These are phyloP conservation scores for Spatulosminthurus flaviceps DNA, from an alignment of 2,888 invertebrate genomes.

Conservation along the genomic window DNA sequence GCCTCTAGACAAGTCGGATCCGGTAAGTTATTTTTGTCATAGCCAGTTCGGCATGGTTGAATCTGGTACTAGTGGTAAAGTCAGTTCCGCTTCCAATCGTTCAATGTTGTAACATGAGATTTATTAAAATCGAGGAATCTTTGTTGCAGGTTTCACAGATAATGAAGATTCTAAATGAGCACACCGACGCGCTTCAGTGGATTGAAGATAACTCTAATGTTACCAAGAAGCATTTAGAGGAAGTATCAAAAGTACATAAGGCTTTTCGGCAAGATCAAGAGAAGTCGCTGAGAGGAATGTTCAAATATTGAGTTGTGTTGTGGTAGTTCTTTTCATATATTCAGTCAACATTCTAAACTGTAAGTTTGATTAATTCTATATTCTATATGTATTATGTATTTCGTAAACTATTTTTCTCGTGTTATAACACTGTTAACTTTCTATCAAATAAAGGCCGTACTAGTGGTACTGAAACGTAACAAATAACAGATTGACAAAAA, in stretches of 20 bases:
- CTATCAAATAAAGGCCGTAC: too few species aligned
- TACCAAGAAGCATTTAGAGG: slow-evolving; percentile 81
- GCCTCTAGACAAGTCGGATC: slow-evolving; percentile 84
- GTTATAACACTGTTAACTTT: too few species aligned
- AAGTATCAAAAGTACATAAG: slow-evolving; percentile 76
- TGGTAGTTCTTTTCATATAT: neutral
- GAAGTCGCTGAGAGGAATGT: slow-evolving; percentile 74
- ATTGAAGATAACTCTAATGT: slow-evolving; percentile 84
- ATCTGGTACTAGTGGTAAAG: too few species aligned
- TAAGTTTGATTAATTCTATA: too few species aligned
- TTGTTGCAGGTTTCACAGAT: slow-evolving; percentile 84
- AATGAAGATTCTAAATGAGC: slow-evolving; percentile 91
- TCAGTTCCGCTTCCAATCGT: too few species aligned
- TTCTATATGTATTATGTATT: too few species aligned
- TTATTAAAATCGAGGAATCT: too few species aligned
- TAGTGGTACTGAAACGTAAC: too few species aligned
- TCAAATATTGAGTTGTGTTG: slow-evolving; percentile 66
- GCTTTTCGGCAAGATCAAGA: slow-evolving; percentile 80
- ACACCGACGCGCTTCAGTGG: slow-evolving; percentile 96
- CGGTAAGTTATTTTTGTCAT: slow-evolving; percentile 71
- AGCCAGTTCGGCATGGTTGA: too few species aligned
- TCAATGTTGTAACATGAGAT: too few species aligned
- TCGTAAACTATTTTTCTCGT: too few species aligned
- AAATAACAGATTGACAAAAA: too few species aligned
- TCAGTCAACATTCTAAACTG: neutral